These are phyloP conservation scores for Myopa testacea DNA, from an alignment of 2,888 invertebrate species.

Conservation along the genomic window DNA sequence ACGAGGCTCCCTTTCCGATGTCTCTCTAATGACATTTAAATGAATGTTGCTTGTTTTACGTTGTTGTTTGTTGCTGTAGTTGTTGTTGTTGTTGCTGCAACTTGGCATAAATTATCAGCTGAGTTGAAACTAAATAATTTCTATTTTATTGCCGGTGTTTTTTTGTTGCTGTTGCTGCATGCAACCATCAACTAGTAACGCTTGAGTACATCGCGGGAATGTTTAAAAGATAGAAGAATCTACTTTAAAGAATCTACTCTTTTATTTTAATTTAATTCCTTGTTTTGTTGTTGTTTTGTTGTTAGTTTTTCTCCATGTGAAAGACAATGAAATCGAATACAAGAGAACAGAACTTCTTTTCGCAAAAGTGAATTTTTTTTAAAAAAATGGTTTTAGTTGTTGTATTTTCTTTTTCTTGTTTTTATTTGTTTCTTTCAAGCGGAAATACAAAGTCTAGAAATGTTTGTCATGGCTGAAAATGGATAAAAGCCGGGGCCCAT, in stretches of 20 bases:
- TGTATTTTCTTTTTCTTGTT: too few species aligned
- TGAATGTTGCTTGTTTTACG: slow-evolving; percentile 3
- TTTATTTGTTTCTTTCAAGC: too few species aligned
- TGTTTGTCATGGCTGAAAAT: too few species aligned
- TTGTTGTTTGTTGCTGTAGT: slow-evolving; percentile 3
- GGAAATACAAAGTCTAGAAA: too few species aligned
- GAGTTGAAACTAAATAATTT: too few species aligned
- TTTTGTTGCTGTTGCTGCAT: neutral
- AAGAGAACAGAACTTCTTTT: too few species aligned
- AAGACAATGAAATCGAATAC: too few species aligned
- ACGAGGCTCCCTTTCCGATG: neutral
- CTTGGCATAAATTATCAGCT: neutral
- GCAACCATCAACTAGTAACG: neutral
- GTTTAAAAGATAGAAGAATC: neutral
- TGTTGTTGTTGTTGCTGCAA: neutral
- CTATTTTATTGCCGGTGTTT: neutral
- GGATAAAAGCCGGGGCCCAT: too few species aligned
- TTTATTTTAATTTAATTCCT: neutral
- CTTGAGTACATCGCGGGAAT: neutral
- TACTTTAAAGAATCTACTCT: neutral
- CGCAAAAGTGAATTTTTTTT: too few species aligned
- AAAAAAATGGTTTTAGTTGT: too few species aligned
- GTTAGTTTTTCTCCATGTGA: too few species aligned
- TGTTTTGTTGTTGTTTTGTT: too few species aligned
- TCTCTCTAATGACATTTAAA: neutral